Evolutionary conservation across 2,797 vertebrate genomes (phyloP).

Genomic region (Orientallactaga sibirica): DNA sequence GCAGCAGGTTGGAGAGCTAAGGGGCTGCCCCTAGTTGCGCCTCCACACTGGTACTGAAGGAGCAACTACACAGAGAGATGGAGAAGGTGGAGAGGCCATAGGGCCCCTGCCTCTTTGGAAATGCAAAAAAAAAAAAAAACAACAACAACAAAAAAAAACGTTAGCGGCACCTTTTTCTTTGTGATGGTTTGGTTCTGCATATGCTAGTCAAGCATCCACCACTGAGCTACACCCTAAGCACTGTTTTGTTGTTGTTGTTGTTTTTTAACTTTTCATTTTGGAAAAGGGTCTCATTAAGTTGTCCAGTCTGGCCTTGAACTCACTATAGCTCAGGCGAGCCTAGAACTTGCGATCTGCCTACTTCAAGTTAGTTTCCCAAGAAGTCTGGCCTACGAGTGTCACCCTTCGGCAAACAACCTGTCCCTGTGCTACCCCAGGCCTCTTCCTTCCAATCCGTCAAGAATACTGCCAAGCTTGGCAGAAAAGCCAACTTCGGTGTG

Average conservation of each 20-base stretch:
- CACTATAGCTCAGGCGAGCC: too few relatives aligned
- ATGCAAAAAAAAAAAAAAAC: not conserved
- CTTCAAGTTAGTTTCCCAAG: not conserved
- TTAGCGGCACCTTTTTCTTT: too few relatives aligned
- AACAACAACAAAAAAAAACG: too few relatives aligned
- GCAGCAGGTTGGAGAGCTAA: not conserved
- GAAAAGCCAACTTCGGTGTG: not conserved
- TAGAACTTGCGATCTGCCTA: not conserved
- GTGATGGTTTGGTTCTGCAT: not conserved
- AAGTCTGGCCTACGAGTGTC: not conserved
- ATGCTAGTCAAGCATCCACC: not conserved
- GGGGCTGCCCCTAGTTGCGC: not conserved
- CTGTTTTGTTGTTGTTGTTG: too few relatives aligned
- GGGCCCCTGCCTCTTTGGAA: not conserved
- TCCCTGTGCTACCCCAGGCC: not conserved
- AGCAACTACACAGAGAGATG: accelerated
- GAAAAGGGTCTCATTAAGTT: not conserved
- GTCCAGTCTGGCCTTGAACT: not conserved
- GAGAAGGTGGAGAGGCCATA: not conserved
- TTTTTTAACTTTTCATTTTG: not conserved
- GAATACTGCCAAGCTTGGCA: not conserved
- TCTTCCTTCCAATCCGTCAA: not conserved
- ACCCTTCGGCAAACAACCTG: not conserved
- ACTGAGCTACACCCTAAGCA: not conserved
- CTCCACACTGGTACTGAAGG: not conserved